Evolutionary conservation across 2,113 vertebrate genomes (phyloP).

Genomic region (Phrynosoma platyrhinos): DNA sequence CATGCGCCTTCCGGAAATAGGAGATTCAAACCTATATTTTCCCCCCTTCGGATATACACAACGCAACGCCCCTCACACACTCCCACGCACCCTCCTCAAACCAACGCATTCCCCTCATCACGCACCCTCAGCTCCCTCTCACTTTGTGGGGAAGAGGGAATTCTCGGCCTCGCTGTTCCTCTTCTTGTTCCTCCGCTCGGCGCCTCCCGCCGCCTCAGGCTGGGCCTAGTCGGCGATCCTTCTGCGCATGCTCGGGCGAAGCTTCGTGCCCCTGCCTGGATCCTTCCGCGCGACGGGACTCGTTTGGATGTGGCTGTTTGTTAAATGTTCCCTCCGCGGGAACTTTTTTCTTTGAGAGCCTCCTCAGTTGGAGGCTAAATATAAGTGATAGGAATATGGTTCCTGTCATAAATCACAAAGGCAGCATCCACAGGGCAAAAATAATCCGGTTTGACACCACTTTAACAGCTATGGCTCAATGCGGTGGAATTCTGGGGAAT

Average conservation of each 20-base stretch:
- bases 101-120: background rate
- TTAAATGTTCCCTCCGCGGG: background rate
- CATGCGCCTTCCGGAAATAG: background rate
- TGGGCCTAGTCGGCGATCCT: slow-evolving; percentile 3
- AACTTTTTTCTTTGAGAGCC: background rate
- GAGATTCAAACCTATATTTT: background rate
- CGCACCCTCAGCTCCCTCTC: background rate
- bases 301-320: accelerated
- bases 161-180: background rate
- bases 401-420: background rate
- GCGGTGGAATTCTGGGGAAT: no score
- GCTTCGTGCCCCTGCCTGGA: background rate
- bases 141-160: no score
- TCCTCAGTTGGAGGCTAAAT: background rate
- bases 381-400: background rate
- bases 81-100: accelerated
- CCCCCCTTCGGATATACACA: background rate
- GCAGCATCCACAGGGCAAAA: no score
- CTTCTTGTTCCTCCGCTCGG: background rate
- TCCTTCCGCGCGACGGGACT: background rate
- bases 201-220: slow-evolving; percentile 6
- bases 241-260: background rate
- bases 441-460: no score
- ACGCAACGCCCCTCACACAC: no score
- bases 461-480: no score